A percentile compares a stretch with the other conserved stretches of the same genome.
These are phyloP conservation scores for Bombus consobrinus DNA, from an alignment of 1,140 invertebrate genomes.

Conservation along the genomic window DNA sequence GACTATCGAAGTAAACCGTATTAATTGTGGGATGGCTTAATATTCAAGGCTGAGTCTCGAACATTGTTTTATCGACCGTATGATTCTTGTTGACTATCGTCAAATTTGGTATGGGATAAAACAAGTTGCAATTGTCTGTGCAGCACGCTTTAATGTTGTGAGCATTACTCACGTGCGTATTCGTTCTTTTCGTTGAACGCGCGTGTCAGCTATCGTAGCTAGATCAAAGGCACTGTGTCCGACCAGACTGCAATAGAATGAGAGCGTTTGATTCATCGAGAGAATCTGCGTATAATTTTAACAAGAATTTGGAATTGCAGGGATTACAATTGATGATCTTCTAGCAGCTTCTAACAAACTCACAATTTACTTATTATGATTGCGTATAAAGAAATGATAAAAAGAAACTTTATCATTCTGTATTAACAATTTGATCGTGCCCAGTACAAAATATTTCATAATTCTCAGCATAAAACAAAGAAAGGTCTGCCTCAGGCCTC, in stretches of 20 bases:
- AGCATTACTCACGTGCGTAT: neutral
- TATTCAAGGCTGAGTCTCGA: neutral
- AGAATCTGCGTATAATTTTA: neutral
- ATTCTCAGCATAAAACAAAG: too few relatives aligned
- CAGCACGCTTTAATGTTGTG: neutral
- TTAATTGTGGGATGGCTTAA: neutral
- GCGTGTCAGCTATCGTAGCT: neutral
- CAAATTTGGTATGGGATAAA: slow-evolving; percentile 52
- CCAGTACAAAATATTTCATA: too few relatives aligned
- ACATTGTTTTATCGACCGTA: slow-evolving; percentile 49
- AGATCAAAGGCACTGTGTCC: neutral
- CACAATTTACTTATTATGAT: too few relatives aligned
- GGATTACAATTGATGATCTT: neutral
- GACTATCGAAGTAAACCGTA: neutral
- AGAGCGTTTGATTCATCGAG: neutral
- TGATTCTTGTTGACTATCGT: slow-evolving; percentile 36
- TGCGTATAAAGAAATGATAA: too few relatives aligned
- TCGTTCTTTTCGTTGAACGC: neutral
- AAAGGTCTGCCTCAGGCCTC: too few relatives aligned
- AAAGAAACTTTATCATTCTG: too few relatives aligned
- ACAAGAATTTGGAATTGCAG: neutral
- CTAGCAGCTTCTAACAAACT: too few relatives aligned
- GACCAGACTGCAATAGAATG: neutral
- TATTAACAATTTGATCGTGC: too few relatives aligned
- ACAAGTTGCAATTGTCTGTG: slow-evolving; percentile 29